A percentile compares a stretch with the other conserved stretches of the same genome.
phyloP scores from a whole-genome alignment of 2,113 vertebrate species.

The Rana temporaria region DNA sequence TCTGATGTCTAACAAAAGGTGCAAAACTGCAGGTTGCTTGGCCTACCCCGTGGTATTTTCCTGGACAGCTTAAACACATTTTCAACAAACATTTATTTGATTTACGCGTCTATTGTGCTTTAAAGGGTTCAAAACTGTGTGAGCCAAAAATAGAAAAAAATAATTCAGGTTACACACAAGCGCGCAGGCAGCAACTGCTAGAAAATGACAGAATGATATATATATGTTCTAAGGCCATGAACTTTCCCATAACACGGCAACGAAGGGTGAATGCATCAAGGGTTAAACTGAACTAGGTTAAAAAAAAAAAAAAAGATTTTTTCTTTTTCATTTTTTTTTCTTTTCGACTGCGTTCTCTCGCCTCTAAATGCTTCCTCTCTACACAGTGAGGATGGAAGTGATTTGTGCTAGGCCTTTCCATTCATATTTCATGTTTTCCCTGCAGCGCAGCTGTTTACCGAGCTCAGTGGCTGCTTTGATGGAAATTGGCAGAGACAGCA shows the following conservation, averaged over 20 bases:
- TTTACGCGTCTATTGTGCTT: not conserved
- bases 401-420: constrained; percentile 37
- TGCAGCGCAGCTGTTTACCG: constrained; percentile 52
- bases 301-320: not conserved
- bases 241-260: not conserved
- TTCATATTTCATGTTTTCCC: constrained; percentile 56
- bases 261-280: not conserved
- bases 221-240: not conserved
- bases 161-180: constrained; percentile 11
- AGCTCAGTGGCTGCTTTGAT: constrained; percentile 50
- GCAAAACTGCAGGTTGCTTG: not conserved
- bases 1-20: not conserved
- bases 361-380: constrained; percentile 17
- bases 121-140: not conserved
- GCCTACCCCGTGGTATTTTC: not conserved
- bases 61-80: not conserved
- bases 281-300: constrained; percentile 3
- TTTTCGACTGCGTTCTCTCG: not conserved
- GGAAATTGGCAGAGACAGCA: constrained; percentile 55
- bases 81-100: not conserved
- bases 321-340: not conserved
- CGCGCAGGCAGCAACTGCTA: not conserved
- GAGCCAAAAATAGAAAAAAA: constrained; percentile 30
- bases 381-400: constrained; percentile 44
- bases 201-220: not conserved